These are phyloP conservation scores for Agapostemon virescens DNA, from an alignment of 2,888 invertebrate species.

Conservation along the genomic window DNA sequence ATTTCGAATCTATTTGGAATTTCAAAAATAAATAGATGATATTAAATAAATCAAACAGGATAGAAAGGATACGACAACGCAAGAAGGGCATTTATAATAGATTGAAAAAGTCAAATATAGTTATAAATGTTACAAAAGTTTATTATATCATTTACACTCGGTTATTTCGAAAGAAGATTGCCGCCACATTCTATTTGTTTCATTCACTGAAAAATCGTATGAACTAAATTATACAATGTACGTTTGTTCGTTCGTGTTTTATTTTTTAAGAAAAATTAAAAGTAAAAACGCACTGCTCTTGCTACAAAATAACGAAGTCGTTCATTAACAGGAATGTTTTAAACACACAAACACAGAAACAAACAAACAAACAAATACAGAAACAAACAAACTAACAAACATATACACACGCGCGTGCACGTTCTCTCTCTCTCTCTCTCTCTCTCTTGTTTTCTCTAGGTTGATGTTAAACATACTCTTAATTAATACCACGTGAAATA, in stretches of 20 bases:
- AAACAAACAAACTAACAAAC: too few relatives aligned
- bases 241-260: too few relatives aligned
- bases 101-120: not conserved
- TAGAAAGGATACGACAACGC: not conserved
- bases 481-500: not conserved
- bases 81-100: not conserved
- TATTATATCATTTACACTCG: constrained; percentile 1
- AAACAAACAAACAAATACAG: too few relatives aligned
- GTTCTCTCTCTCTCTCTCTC: too few relatives aligned
- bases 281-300: not conserved
- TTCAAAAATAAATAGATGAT: not conserved
- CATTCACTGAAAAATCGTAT: not conserved
- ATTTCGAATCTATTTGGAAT: not conserved
- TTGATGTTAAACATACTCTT: too few relatives aligned
- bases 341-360: not conserved
- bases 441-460: too few relatives aligned
- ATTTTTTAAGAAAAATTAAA: not conserved
- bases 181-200: not conserved
- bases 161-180: not conserved
- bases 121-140: constrained; percentile 11
- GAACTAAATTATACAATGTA: not conserved
- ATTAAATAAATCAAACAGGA: not conserved
- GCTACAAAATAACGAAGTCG: not conserved
- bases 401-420: too few relatives aligned
- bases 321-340: not conserved